A percentile compares a stretch with the other conserved stretches of the same genome.
Conservation (phyloP, 2,888 invertebrate species). For the Drosophila longiperda region DNA sequence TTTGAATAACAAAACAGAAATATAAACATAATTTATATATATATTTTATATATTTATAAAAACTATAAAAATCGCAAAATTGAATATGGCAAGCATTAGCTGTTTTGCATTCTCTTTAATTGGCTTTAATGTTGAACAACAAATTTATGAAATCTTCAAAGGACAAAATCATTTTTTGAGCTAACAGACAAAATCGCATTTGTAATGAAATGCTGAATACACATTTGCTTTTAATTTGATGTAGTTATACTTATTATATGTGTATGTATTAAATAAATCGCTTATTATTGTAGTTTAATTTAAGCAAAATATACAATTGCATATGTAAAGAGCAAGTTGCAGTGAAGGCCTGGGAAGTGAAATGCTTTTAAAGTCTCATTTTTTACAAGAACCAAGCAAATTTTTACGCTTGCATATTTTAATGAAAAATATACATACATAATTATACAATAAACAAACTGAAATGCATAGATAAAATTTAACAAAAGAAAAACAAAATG, state of each 20-base stretch:
- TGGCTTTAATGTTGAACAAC: constrained; percentile 77
- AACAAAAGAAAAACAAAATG: constrained; percentile 30
- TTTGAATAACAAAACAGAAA: constrained; percentile 54
- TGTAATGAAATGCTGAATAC: constrained; percentile 49
- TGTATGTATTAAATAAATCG: constrained; percentile 74
- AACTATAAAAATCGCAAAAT: constrained; percentile 67
- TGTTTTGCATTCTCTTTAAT: constrained; percentile 71
- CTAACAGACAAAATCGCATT: constrained; percentile 43
- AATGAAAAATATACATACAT: constrained; percentile 68
- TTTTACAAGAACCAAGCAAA: constrained; percentile 79
- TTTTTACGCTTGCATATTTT: constrained; percentile 81
- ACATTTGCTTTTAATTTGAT: constrained; percentile 73
- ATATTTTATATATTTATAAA: constrained; percentile 80
- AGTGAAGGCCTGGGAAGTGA: constrained; percentile 71
- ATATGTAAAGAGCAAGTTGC: constrained; percentile 55
- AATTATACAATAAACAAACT: constrained; percentile 62
- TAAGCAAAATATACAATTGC: constrained; percentile 76
- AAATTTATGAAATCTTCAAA: constrained; percentile 33
- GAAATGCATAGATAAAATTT: constrained; percentile 69
- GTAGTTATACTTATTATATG: constrained; percentile 71
- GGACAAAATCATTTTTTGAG: constrained; percentile 48
- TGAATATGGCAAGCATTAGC: constrained; percentile 65
- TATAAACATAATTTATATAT: constrained; percentile 39
- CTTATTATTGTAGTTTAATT: constrained; percentile 81
- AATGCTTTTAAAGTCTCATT: constrained; percentile 83